Evolutionary conservation across 2,888 invertebrate genomes (phyloP), one percentile per base, ranked within the genome.

Genomic region (Hemithea aestivaria): DNA sequence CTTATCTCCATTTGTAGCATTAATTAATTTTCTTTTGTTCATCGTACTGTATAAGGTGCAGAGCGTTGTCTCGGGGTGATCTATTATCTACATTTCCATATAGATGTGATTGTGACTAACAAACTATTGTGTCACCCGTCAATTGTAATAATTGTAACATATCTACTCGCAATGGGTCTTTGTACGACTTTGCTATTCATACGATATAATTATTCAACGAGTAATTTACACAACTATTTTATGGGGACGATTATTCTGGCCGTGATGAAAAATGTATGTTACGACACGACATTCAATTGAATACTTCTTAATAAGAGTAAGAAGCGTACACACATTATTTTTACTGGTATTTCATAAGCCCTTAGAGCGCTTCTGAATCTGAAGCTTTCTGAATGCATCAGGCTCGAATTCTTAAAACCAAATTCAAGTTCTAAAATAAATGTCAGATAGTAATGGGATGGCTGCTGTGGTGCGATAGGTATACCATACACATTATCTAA

Each of bases 141-240:
- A 66, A 71, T 66, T 62, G 63, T 52, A 63, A 62, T 62, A 62
- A 66, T 61, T 66, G 57, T 60, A 58, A 50, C 54, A 57, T 29
- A n/a, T n/a, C n/a, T n/a, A 40, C 29, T 29, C 31, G 28, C 36
- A 27, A 34, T 44, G 45, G 51, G 48, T 50, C 58, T 56, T 61
- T 60, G 60, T 51, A 60, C 56, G 53, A 48, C 59, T 46, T 56
- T 50, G 51, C 62, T 57, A 62, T 45, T 62, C 61, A 64, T 49
- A 29, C 29, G 45, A 29, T 40, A 35, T 27, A 46, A 35, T 48
- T 35, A 32, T 39, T 40, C 25, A 28, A 24, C 12, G 33, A 28
- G 31, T 35, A 30, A 40, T 41, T 40, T 33, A 34, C 42, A 43
- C 33, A 45, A 22, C 34, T 43, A 37, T 22, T 32, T 35, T 21